Evolutionary conservation across 2,797 vertebrate species (phyloP).

Genomic region (Saguinus oedipus): DNA sequence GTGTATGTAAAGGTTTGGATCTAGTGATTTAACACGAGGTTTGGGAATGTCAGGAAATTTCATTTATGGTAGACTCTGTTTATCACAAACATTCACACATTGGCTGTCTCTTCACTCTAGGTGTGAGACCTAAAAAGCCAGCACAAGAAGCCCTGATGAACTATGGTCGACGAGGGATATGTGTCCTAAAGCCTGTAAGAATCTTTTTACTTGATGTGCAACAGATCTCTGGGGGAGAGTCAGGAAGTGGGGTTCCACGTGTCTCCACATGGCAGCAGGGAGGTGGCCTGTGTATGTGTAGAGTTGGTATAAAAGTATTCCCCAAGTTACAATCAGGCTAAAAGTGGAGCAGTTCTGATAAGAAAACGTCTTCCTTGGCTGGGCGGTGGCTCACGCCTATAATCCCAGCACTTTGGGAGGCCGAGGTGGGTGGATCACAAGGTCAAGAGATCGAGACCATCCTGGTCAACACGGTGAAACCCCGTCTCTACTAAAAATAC

Average conservation of each 20-base stretch:
- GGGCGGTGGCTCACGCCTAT: too few relatives aligned
- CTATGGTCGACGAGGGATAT: background rate
- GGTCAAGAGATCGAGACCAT: too few relatives aligned
- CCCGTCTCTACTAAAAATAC: too few relatives aligned
- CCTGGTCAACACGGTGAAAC: too few relatives aligned
- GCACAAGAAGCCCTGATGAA: background rate
- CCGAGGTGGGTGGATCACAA: too few relatives aligned
- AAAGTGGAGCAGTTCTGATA: background rate
- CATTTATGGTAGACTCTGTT: background rate
- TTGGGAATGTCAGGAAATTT: background rate
- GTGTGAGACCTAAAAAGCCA: background rate
- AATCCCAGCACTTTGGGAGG: too few relatives aligned
- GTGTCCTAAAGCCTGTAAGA: conserved; percentile 24
- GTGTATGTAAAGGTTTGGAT: background rate
- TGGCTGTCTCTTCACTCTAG: conserved; percentile 6
- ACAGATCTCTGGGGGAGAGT: background rate
- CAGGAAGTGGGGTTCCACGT: background rate
- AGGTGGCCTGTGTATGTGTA: background rate
- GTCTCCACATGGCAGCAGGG: background rate
- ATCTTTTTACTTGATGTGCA: background rate
- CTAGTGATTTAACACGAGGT: background rate
- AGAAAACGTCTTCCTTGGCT: background rate
- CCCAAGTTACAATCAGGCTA: background rate
- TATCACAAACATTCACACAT: background rate
- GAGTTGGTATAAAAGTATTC: background rate